These are phyloP conservation scores for Hassar affinis DNA, from an alignment of 2,113 vertebrate genomes.

Conservation along the genomic window DNA sequence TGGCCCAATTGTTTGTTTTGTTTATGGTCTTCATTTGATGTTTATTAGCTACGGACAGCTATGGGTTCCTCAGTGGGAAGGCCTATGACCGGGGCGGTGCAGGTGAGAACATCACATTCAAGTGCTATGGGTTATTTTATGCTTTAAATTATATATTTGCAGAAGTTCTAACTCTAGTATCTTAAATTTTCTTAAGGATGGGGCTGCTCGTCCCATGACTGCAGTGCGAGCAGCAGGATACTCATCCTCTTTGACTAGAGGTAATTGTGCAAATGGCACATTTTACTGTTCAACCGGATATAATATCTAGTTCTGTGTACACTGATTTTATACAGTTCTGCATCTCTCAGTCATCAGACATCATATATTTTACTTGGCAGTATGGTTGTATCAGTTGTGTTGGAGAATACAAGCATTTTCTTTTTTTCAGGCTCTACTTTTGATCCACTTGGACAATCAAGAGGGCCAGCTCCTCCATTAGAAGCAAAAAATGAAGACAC, in stretches of 20 bases:
- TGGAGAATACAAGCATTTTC: background rate
- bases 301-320: background rate
- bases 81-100: slow-evolving; percentile 84
- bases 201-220: slow-evolving; percentile 88
- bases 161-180: background rate
- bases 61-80: slow-evolving; percentile 86
- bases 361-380: background rate
- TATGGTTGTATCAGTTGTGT: background rate
- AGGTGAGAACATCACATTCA: slow-evolving; percentile 73
- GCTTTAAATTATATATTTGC: slow-evolving; percentile 13
- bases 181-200: slow-evolving; percentile 75
- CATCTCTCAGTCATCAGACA: background rate
- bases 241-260: slow-evolving; percentile 80
- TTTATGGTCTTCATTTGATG: slow-evolving; percentile 28
- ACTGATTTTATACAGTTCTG: background rate
- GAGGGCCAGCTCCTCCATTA: slow-evolving; percentile 84
- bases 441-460: slow-evolving; percentile 88
- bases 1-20: background rate
- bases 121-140: background rate
- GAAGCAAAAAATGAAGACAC: slow-evolving; percentile 88
- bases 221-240: slow-evolving; percentile 93
- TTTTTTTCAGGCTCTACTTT: slow-evolving; percentile 79
- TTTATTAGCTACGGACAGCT: slow-evolving; percentile 76
- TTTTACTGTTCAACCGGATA: background rate
- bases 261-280: slow-evolving; percentile 62